Conservation (phyloP, 2,113 vertebrate genomes). For the Chamaea fasciata region DNA sequence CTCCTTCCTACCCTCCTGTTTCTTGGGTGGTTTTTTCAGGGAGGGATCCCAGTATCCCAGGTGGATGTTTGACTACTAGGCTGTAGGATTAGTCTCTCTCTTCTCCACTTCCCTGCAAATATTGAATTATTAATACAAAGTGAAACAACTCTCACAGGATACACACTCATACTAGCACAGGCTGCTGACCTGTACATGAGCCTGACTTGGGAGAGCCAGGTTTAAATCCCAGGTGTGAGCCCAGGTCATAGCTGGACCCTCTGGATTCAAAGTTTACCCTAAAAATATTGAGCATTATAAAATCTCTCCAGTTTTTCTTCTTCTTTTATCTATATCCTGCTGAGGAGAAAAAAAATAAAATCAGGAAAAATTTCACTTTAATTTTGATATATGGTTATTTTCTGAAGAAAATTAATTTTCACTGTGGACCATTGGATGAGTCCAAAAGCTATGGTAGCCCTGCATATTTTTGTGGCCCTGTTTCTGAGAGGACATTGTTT, state of each 20-base stretch:
- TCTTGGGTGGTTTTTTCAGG: neutral
- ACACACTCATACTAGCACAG: neutral
- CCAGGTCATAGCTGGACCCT: neutral
- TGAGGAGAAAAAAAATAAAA: neutral
- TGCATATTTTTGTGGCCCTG: rapidly evolving
- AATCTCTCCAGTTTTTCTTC: neutral
- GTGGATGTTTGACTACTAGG: neutral
- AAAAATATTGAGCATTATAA: neutral
- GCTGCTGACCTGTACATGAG: neutral
- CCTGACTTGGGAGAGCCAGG: neutral
- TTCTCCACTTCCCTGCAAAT: neutral
- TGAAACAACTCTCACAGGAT: neutral
- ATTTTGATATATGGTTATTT: neutral
- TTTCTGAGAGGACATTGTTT: neutral
- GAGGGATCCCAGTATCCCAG: neutral
- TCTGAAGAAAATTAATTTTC: neutral
- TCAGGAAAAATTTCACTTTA: neutral
- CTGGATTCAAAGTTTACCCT: neutral
- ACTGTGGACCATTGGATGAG: neutral
- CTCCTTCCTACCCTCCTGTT: neutral
- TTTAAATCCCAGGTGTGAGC: neutral
- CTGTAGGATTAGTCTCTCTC: conserved; percentile 23
- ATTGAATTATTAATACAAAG: conserved; percentile 39
- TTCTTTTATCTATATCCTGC: neutral
- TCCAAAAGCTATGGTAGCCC: neutral